These are phyloP conservation scores for Platyscapa corneri DNA, from an alignment of 1,140 invertebrate species.

Conservation along the genomic window DNA sequence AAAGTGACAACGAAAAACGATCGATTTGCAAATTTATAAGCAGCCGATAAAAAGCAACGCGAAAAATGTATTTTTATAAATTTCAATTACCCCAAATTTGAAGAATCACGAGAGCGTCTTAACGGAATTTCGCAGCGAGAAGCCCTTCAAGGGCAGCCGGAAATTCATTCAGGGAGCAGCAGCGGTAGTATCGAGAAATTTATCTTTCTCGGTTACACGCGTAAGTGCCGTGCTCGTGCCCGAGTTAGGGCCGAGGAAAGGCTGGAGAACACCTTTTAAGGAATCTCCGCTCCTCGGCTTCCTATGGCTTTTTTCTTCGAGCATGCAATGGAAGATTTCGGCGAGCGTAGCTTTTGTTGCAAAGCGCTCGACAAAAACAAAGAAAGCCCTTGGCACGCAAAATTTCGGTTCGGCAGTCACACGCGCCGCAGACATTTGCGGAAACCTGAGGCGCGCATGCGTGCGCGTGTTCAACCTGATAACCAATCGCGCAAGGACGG, in stretches of 20 bases:
- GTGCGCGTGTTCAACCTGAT: too few relatives aligned
- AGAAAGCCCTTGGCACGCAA: neutral
- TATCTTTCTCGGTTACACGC: constrained; percentile 12
- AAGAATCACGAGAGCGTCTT: too few relatives aligned
- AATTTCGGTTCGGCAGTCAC: too few relatives aligned
- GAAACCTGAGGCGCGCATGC: too few relatives aligned
- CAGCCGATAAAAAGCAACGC: too few relatives aligned
- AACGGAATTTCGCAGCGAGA: too few relatives aligned
- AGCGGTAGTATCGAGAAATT: constrained; percentile 12
- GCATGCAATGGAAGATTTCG: constrained; percentile 9
- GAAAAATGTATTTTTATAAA: too few relatives aligned
- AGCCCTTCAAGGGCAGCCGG: neutral
- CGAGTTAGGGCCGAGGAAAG: neutral
- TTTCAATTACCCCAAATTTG: too few relatives aligned
- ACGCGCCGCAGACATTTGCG: too few relatives aligned
- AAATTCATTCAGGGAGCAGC: neutral
- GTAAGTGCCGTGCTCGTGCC: neutral
- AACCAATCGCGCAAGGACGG: too few relatives aligned
- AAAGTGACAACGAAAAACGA: too few relatives aligned
- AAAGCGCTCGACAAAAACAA: neutral
- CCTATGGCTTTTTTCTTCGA: constrained; percentile 3
- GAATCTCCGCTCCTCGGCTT: neutral
- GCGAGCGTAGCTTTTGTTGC: neutral
- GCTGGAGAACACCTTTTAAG: neutral
- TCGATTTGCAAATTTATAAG: too few relatives aligned